These are phyloP conservation scores for Crenuchus spilurus DNA, from an alignment of 2,797 vertebrate species.

Conservation along the genomic window DNA sequence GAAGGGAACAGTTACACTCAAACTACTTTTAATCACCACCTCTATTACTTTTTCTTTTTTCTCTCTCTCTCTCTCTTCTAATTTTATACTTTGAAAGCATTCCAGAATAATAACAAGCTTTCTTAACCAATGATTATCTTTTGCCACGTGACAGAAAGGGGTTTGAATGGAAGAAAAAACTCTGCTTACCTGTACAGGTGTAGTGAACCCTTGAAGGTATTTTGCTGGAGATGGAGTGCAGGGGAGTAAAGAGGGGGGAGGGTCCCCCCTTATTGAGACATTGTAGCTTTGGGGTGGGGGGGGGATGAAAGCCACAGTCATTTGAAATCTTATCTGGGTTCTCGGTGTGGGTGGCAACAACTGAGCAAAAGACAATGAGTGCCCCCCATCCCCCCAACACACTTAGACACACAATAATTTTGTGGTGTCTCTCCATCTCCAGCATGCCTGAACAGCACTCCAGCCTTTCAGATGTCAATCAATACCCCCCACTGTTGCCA, in stretches of 20 bases:
- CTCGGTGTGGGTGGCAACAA: slow-evolving; percentile 75
- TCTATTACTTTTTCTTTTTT: background rate
- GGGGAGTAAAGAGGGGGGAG: background rate
- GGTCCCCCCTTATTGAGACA: slow-evolving; percentile 35
- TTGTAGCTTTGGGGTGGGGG: slow-evolving; percentile 50
- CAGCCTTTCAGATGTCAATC: slow-evolving; percentile 80
- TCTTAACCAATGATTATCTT: slow-evolving; percentile 30
- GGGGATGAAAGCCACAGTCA: slow-evolving; percentile 67
- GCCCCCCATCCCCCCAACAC: slow-evolving; percentile 37
- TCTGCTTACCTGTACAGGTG: slow-evolving; percentile 7
- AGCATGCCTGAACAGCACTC: slow-evolving; percentile 80
- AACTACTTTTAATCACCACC: slow-evolving; percentile 5
- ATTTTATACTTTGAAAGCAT: slow-evolving; percentile 42
- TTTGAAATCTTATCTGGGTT: slow-evolving; percentile 73
- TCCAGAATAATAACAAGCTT: slow-evolving; percentile 44
- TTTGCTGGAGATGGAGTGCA: slow-evolving; percentile 24
- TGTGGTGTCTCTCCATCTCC: slow-evolving; percentile 49
- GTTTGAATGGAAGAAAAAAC: background rate
- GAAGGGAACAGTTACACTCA: slow-evolving; percentile 14
- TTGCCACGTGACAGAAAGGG: background rate
- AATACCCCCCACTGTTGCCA: slow-evolving; percentile 67
- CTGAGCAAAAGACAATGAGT: slow-evolving; percentile 64
- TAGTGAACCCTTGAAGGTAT: slow-evolving; percentile 20
- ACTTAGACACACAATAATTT: slow-evolving; percentile 33
- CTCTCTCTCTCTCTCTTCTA: too few relatives aligned